These are phyloP conservation scores for Kradibia gibbosae DNA, from an alignment of 1,140 invertebrate species.

Conservation along the genomic window DNA sequence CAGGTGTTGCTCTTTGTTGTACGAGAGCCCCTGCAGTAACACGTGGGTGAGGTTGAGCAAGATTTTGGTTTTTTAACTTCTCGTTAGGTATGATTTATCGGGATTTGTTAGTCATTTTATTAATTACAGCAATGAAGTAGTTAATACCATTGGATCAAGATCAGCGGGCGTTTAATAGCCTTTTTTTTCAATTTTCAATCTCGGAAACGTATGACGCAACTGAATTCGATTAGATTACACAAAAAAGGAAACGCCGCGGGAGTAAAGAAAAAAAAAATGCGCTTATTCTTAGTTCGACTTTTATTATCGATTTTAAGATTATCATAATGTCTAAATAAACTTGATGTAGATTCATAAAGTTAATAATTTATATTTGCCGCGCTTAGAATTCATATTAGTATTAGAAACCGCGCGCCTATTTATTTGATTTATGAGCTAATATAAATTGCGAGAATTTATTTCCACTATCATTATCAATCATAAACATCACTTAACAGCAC, in stretches of 20 bases:
- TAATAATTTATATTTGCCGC: conserved; percentile 31
- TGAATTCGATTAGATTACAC: conserved; percentile 31
- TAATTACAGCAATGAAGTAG: conserved; percentile 29
- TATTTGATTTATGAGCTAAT: conserved; percentile 28
- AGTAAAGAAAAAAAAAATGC: conserved; percentile 13
- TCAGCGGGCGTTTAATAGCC: conserved; percentile 17
- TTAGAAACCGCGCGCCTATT: conserved; percentile 1
- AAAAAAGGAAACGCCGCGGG: conserved; percentile 26
- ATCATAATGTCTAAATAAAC: conserved; percentile 10
- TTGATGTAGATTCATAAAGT: conserved; percentile 32
- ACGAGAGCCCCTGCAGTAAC: not conserved
- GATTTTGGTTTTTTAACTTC: conserved; percentile 17
- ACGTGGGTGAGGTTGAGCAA: conserved; percentile 30
- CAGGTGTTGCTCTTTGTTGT: conserved; percentile 44
- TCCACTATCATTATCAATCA: not conserved
- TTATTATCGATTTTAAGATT: conserved; percentile 43
- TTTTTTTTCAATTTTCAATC: conserved; percentile 23
- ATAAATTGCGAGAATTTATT: conserved; percentile 15
- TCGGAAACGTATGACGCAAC: not conserved
- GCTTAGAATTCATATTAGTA: not conserved
- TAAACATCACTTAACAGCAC: conserved; percentile 1
- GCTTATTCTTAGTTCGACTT: conserved; percentile 20
- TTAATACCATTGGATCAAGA: conserved; percentile 41
- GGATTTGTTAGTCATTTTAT: conserved; percentile 42
- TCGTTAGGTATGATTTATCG: conserved; percentile 37